Conservation (phyloP, 2,113 vertebrate genomes). For the Opisthocomus hoazin region DNA sequence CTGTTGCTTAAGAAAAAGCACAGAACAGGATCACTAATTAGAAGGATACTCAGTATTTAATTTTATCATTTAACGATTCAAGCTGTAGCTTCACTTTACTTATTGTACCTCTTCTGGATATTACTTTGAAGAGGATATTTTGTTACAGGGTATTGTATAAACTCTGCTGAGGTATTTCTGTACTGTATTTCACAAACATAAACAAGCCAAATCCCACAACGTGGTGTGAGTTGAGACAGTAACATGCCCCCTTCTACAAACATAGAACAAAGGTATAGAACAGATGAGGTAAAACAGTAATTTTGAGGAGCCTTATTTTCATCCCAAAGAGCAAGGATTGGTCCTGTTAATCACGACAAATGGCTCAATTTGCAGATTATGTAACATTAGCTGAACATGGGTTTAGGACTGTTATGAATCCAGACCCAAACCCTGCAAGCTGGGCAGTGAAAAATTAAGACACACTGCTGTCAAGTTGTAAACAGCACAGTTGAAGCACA, state of each 20-base stretch:
- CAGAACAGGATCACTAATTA: neutral
- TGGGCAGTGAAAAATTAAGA: neutral
- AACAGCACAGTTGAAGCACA: neutral
- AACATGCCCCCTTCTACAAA: neutral
- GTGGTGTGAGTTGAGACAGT: neutral
- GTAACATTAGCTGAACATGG: neutral
- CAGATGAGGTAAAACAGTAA: neutral
- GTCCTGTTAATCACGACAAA: neutral
- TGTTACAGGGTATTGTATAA: neutral
- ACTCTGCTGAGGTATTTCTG: neutral
- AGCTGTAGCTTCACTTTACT: neutral
- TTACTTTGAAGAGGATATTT: neutral
- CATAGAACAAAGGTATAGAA: neutral
- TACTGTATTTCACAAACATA: neutral
- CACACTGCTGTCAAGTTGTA: neutral
- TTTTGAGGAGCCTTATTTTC: neutral
- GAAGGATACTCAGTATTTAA: neutral
- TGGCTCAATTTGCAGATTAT: neutral
- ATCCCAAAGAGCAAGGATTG: neutral
- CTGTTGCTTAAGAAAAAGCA: neutral
- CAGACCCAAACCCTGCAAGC: neutral
- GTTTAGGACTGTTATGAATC: neutral
- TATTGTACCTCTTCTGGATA: neutral
- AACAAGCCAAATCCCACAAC: neutral
- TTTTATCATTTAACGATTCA: neutral